Percentiles rank a stretch among this genome's conserved stretches.
Evolutionary conservation across 2,113 vertebrate genomes (phyloP).

Genomic region (Azemiops feae): DNA sequence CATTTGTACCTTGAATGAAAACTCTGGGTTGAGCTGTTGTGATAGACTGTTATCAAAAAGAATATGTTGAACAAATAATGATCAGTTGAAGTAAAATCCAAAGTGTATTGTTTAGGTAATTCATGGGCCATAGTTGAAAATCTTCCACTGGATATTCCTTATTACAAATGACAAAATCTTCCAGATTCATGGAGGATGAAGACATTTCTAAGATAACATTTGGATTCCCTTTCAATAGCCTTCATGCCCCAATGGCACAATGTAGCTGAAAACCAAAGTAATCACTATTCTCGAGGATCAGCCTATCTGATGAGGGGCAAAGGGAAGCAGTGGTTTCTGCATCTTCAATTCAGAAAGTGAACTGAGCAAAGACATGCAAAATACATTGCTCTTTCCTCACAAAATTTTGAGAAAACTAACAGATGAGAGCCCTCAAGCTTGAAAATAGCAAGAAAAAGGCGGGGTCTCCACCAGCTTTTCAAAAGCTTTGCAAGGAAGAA

Average conservation of each 20-base stretch:
- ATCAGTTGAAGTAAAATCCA: conserved; percentile 16
- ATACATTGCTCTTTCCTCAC: background rate
- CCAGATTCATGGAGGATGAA: background rate
- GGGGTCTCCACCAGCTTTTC: background rate
- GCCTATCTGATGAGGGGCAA: background rate
- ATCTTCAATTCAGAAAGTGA: background rate
- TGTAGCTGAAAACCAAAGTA: too few species aligned
- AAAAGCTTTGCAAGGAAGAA: background rate
- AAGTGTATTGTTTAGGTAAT: conserved; percentile 23
- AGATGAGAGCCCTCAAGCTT: background rate
- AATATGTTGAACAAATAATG: conserved; percentile 41
- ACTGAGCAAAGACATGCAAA: background rate
- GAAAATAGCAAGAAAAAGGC: background rate
- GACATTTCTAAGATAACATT: background rate
- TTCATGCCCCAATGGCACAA: background rate
- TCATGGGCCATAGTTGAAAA: conserved; percentile 7
- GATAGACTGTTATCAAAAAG: conserved; percentile 36
- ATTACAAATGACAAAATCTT: background rate
- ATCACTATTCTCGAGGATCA: background rate
- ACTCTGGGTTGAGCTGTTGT: background rate
- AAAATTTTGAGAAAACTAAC: background rate
- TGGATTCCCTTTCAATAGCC: background rate
- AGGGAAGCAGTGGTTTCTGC: background rate
- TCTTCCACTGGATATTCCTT: background rate
- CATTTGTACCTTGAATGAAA: background rate